These are phyloP conservation scores for Sisor rabdophorus DNA, from an alignment of 2,113 vertebrate genomes.

Conservation along the genomic window DNA sequence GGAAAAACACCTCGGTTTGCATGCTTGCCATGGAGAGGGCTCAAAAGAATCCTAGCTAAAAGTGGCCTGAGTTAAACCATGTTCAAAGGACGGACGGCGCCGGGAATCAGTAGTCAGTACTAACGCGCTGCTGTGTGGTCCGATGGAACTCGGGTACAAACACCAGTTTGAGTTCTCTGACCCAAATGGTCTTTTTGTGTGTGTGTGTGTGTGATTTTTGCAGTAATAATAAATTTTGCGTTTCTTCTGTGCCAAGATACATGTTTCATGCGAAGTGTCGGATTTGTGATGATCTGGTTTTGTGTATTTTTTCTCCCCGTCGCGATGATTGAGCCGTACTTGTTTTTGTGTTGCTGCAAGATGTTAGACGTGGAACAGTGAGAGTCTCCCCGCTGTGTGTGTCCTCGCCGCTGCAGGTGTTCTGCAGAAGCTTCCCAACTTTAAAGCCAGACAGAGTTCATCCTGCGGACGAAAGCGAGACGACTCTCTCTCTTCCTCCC, in stretches of 20 bases:
- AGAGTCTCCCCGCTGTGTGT: conserved; percentile 30
- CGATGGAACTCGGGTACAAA: background rate
- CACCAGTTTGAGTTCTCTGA: background rate
- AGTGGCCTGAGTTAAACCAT: background rate
- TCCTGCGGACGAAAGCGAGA: conserved; percentile 15
- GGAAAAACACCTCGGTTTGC: conserved; percentile 11
- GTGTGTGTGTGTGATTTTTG: background rate
- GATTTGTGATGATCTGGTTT: background rate
- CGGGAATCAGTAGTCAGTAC: background rate
- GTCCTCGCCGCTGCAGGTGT: conserved; percentile 36
- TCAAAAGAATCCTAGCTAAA: conserved; percentile 11
- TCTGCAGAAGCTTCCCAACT: conserved; percentile 27
- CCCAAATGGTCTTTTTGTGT: background rate
- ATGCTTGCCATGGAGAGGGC: background rate
- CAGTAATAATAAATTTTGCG: background rate
- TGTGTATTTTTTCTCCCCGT: background rate
- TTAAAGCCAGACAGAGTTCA: conserved; percentile 34
- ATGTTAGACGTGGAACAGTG: background rate
- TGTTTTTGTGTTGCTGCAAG: conserved; percentile 4
- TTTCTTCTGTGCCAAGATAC: background rate
- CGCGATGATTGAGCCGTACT: background rate
- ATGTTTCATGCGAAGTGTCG: background rate
- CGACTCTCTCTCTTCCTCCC: background rate
- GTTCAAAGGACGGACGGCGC: background rate
- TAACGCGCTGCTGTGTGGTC: conserved; percentile 17